Conservation (phyloP, 2,797 vertebrate species). For the Jordanella pulchra region DNA sequence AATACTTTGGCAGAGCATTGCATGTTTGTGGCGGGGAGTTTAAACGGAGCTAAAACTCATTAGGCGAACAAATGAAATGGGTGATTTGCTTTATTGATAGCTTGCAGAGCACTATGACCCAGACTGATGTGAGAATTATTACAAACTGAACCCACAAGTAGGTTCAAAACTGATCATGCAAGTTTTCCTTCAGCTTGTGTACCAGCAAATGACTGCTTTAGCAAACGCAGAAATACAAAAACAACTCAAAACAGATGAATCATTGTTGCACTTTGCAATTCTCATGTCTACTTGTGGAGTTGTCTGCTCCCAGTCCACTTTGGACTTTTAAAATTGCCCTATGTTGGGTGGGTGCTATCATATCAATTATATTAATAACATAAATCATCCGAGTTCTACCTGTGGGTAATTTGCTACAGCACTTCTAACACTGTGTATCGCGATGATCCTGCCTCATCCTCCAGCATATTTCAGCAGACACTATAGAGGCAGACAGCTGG, state of each 20-base stretch:
- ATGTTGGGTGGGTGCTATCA: conserved; percentile 1
- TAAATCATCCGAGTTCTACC: conserved; percentile 33
- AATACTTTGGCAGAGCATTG: neutral
- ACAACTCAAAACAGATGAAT: neutral
- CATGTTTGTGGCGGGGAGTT: conserved; percentile 23
- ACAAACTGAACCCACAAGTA: conserved; percentile 20
- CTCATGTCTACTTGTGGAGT: neutral
- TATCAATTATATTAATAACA: conserved; percentile 9
- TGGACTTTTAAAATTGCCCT: conserved; percentile 2
- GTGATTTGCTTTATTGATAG: conserved; percentile 60
- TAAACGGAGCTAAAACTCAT: conserved; percentile 30
- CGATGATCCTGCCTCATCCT: conserved; percentile 61
- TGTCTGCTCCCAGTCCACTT: conserved; percentile 8
- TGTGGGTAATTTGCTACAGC: conserved; percentile 33
- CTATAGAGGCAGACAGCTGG: conserved; percentile 74
- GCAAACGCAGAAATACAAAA: neutral
- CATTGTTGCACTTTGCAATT: neutral
- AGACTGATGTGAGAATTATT: conserved; percentile 40
- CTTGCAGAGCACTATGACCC: conserved; percentile 42
- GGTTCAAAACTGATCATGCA: neutral
- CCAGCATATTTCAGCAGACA: conserved; percentile 62
- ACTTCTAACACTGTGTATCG: conserved; percentile 31
- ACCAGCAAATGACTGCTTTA: neutral
- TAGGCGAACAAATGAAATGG: conserved; percentile 47
- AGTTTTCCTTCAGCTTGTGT: neutral